A percentile compares a stretch with the other conserved stretches of the same genome.
Conservation (phyloP, 2,888 invertebrate species). For the Epinotia bilunana region DNA sequence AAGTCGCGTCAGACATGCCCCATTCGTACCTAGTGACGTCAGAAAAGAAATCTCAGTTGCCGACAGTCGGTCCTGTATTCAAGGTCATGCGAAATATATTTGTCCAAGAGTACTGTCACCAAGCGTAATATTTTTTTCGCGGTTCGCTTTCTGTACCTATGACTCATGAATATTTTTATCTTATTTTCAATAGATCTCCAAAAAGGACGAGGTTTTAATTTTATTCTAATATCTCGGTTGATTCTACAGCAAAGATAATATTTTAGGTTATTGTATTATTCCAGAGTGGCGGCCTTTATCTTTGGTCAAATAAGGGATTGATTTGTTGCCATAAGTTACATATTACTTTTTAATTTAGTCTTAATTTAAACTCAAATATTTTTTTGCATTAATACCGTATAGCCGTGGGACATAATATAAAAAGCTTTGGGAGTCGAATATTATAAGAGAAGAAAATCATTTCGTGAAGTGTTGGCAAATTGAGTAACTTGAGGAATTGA, state of each 20-base stretch:
- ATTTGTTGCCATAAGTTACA: no score
- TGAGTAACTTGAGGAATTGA: not conserved
- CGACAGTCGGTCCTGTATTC: conserved; percentile 55
- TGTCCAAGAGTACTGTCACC: conserved; percentile 32
- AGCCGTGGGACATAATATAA: no score
- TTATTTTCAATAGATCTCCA: not conserved
- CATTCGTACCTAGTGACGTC: conserved; percentile 63
- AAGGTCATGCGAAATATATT: conserved; percentile 57
- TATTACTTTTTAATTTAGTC: no score
- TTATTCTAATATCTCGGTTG: not conserved
- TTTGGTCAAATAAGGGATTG: not conserved
- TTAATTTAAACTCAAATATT: no score
- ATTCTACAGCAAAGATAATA: not conserved
- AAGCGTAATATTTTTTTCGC: conserved; percentile 26
- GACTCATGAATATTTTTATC: not conserved
- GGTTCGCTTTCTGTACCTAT: not conserved
- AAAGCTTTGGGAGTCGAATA: no score
- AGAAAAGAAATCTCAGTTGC: conserved; percentile 66
- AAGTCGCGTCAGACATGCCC: conserved; percentile 58
- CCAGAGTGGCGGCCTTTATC: not conserved
- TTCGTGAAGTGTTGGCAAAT: no score
- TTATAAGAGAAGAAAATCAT: no score
- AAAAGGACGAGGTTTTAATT: not conserved
- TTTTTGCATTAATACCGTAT: no score
- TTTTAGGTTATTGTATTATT: not conserved